Conservation (phyloP, 2,113 vertebrate genomes). For the Lasiurus borealis region DNA sequence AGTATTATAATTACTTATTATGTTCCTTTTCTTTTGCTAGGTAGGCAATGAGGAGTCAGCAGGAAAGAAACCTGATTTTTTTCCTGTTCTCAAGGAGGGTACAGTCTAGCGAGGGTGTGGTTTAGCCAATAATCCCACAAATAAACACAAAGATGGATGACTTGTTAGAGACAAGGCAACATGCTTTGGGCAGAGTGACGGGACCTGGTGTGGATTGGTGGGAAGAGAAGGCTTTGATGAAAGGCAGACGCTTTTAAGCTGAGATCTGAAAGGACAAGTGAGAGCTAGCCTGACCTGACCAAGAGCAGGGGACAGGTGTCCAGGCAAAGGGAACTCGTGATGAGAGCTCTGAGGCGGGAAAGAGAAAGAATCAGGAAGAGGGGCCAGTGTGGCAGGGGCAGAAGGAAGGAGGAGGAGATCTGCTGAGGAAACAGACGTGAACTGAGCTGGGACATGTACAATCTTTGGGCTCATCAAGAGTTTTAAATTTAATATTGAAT, state of each 20-base stretch:
- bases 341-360: not conserved
- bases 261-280: not conserved
- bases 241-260: not conserved
- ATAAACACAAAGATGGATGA: not conserved
- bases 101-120: not conserved
- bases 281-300: not conserved
- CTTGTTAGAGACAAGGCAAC: not conserved
- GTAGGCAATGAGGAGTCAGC: not conserved
- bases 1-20: not conserved
- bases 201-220: not conserved
- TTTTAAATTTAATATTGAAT: slow-evolving; percentile 1
- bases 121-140: not conserved
- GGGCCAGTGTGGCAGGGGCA: not conserved
- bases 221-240: not conserved
- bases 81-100: not conserved
- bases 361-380: not conserved
- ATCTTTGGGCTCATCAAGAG: not conserved
- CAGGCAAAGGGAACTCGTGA: not conserved
- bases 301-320: not conserved
- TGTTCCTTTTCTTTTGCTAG: not conserved
- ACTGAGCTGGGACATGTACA: not conserved
- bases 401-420: not conserved
- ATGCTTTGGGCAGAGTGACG: not conserved
- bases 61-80: not conserved
- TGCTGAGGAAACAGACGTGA: not conserved